These are phyloP conservation scores for Luperina testacea DNA, from an alignment of 2,888 invertebrate species.

Conservation along the genomic window DNA sequence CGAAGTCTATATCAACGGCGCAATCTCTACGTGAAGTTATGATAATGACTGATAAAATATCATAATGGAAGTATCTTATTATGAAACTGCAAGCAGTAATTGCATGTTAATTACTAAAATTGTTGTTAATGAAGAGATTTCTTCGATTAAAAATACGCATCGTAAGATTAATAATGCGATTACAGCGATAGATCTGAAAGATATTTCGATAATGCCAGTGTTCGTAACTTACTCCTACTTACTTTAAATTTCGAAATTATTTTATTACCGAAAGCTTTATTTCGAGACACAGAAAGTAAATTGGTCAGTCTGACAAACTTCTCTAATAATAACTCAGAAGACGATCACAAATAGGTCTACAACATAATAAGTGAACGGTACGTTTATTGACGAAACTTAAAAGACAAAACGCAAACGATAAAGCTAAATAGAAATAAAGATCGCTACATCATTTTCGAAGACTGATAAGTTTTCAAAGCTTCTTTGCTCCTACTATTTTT, in stretches of 20 bases:
- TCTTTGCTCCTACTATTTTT: not conserved
- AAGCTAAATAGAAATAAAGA: not conserved
- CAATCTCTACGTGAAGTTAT: conserved; percentile 40
- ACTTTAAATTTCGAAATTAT: not conserved
- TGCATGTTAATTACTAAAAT: conserved; percentile 9
- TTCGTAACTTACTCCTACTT: not conserved
- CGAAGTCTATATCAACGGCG: conserved; percentile 10
- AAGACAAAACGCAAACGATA: not conserved
- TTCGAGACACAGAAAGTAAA: not conserved
- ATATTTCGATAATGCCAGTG: not conserved
- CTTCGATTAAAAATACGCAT: conserved; percentile 10
- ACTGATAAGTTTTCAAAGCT: too few relatives aligned
- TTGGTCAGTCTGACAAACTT: not conserved
- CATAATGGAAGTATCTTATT: conserved; percentile 20
- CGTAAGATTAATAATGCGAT: conserved; percentile 7
- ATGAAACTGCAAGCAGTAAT: conserved; percentile 15
- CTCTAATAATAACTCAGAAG: not conserved
- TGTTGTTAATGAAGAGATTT: conserved; percentile 4
- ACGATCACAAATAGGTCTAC: not conserved
- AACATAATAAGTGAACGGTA: not conserved
- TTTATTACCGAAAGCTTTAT: not conserved
- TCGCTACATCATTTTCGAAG: conserved; percentile 15
- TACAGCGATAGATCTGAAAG: not conserved
- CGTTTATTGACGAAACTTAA: not conserved
- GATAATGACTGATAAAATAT: conserved; percentile 40